Evolutionary conservation across 2,888 invertebrate species (phyloP), one percentile per base, ranked within the genome.

Genomic region (Hypsopygia costalis): DNA sequence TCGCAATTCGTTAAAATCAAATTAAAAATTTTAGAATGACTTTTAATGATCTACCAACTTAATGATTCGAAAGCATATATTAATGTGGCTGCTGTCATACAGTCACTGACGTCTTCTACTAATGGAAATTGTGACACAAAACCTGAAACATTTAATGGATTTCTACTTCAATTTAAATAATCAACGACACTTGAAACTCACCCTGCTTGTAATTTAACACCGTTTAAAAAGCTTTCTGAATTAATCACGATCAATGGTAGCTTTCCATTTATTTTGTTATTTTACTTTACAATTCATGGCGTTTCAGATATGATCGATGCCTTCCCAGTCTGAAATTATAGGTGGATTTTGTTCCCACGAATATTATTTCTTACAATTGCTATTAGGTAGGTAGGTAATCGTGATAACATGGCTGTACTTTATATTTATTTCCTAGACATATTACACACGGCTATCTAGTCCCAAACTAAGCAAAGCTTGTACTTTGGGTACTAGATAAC

Each of bases 201-300:
- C 53, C 62, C 58, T 34, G 37, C 7, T 46, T 41, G 53, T 52
- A 61, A 57, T 45, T 43, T 40, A 47, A 63, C 52, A 45, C 55
- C 49, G 41, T 45, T 51, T 43, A 53, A 48, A 51, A 52, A 51
- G 53, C 50, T 57, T 55, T 58, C 41, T 28, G 47, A 51, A 48
- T 51, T 47, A 49, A 52, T 46, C 37, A 11, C 16, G 20, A 9
- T 25, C 32, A 41, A 31, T 35, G 34, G 30, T 37, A 30, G 39
- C 28, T 32, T 39, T 40, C 28, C 41, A 47, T 43, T 43, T 36
- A 25, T 16, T 16, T 20, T 29, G 31, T 44, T 34, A 39, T 43
- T 41, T 37, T 42, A 39, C 39, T 44, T 46, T 44, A 22, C 20
- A 38, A 40, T 44, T 37, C n/a, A 29, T 9, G 27, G 9, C 16